Conservation (phyloP, 2,797 vertebrate species). For the Acomys russatus region DNA sequence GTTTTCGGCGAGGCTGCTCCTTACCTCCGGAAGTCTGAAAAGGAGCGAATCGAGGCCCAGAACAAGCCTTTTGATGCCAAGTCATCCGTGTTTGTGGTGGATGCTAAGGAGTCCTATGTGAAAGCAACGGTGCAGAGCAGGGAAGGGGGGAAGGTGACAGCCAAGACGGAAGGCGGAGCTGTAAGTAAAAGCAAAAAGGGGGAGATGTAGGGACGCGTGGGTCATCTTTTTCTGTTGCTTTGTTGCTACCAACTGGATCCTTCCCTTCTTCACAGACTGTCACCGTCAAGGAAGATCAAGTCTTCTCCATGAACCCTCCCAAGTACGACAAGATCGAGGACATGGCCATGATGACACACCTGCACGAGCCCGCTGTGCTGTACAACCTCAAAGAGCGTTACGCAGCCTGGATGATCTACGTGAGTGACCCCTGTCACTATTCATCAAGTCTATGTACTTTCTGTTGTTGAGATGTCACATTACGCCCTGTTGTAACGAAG, state of each 20-base stretch:
- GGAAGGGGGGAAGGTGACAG: constrained; percentile 91
- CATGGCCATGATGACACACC: constrained; percentile 98
- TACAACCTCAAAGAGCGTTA: constrained; percentile 97
- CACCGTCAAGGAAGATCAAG: constrained; percentile 89
- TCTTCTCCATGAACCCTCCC: constrained; percentile 93
- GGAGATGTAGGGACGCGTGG: fast-evolving
- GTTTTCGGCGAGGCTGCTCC: constrained; percentile 91
- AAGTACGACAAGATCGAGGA: constrained; percentile 96
- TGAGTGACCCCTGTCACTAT: constrained; percentile 81
- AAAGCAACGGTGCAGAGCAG: constrained; percentile 91
- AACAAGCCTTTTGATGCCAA: constrained; percentile 93
- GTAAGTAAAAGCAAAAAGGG: constrained; percentile 80
- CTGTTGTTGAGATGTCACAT: neutral
- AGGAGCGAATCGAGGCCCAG: constrained; percentile 93
- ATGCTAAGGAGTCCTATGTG: constrained; percentile 91
- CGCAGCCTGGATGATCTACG: constrained; percentile 97
- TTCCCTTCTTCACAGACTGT: constrained; percentile 84
- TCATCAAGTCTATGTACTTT: neutral
- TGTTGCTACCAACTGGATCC: neutral
- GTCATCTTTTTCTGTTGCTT: neutral
- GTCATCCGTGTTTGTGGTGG: constrained; percentile 90
- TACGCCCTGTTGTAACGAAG: neutral
- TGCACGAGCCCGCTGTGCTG: constrained; percentile 94
- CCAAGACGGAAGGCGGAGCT: constrained; percentile 88
- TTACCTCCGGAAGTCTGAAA: constrained; percentile 93